Percentiles rank a stretch among this genome's conserved stretches.
phyloP scores from a whole-genome alignment of 2,888 invertebrate genomes.

The Poecilus cupreus region DNA sequence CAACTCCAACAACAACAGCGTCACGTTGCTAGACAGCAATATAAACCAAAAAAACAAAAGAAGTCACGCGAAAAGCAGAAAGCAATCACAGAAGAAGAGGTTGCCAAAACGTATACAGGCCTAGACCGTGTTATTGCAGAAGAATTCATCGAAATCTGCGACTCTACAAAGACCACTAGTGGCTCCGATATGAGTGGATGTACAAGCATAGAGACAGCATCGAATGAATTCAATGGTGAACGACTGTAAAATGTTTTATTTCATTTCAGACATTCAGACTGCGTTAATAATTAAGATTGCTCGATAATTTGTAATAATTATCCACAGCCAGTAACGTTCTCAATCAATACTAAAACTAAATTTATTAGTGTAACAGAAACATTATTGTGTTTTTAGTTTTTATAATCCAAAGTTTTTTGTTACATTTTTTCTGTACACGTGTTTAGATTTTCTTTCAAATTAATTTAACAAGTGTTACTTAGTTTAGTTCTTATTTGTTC shows the following conservation, averaged over 20 bases:
- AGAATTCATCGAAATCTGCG: slow-evolving; percentile 79
- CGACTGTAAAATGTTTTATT: slow-evolving; percentile 45
- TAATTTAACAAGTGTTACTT: no score
- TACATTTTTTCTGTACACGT: background rate
- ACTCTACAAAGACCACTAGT: slow-evolving; percentile 73
- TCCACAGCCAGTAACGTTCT: background rate
- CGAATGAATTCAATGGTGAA: slow-evolving; percentile 40
- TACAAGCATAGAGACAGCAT: slow-evolving; percentile 40
- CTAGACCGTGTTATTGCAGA: slow-evolving; percentile 79
- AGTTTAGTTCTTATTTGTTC: no score
- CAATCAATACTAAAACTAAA: background rate
- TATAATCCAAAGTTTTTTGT: background rate
- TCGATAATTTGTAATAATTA: background rate
- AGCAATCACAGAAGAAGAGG: slow-evolving; percentile 74
- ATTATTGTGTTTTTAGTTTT: no score
- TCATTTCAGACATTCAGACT: slow-evolving; percentile 22
- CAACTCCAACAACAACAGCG: slow-evolving; percentile 54
- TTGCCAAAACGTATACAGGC: slow-evolving; percentile 78
- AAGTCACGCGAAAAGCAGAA: slow-evolving; percentile 61
- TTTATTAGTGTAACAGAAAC: no score
- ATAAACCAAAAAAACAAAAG: slow-evolving; percentile 61
- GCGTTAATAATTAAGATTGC: slow-evolving; percentile 38
- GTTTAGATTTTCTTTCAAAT: no score
- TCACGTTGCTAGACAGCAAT: slow-evolving; percentile 52
- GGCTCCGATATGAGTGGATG: slow-evolving; percentile 67